Evolutionary conservation across 2,797 vertebrate species (phyloP).

Genomic region (Sardinella longiceps): DNA sequence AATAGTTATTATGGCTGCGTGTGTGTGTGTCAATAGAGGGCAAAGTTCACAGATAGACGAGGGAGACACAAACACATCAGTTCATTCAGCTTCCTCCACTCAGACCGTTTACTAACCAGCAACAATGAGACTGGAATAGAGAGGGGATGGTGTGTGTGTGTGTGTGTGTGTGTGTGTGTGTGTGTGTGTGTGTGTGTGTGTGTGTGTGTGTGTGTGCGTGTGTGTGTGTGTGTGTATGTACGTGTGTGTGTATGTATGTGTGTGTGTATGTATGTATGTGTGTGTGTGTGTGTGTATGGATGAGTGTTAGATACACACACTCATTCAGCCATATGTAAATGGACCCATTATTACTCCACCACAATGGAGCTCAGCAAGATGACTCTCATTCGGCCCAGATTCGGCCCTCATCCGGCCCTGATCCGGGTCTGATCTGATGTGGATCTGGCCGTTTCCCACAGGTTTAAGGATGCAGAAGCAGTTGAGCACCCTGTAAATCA

Average conservation of each 20-base stretch:
- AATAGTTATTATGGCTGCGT: background rate
- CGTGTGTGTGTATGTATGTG: background rate
- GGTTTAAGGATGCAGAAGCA: too few species aligned
- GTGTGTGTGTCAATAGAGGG: background rate
- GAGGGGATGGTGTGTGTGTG: background rate
- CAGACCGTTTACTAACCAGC: background rate
- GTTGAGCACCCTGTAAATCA: too few species aligned
- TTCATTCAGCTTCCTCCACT: background rate
- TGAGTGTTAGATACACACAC: background rate
- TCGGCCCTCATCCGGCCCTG: background rate
- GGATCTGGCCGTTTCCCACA: too few species aligned
- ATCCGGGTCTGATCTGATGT: too few species aligned
- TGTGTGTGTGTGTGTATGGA: background rate
- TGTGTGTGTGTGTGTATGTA: background rate
- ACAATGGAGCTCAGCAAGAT: background rate
- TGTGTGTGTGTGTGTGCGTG: conserved; percentile 9
- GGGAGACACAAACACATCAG: background rate
- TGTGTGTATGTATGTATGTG: conserved; percentile 7
- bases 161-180: conserved; percentile 15
- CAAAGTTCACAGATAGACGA: background rate
- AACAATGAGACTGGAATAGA: too few species aligned
- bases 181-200: background rate
- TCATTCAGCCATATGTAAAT: background rate
- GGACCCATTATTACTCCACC: background rate
- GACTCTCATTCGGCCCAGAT: too few species aligned